Base-by-base conservation (phyloP, 2,888 invertebrate genomes). In the Pammene aurita region DNA sequence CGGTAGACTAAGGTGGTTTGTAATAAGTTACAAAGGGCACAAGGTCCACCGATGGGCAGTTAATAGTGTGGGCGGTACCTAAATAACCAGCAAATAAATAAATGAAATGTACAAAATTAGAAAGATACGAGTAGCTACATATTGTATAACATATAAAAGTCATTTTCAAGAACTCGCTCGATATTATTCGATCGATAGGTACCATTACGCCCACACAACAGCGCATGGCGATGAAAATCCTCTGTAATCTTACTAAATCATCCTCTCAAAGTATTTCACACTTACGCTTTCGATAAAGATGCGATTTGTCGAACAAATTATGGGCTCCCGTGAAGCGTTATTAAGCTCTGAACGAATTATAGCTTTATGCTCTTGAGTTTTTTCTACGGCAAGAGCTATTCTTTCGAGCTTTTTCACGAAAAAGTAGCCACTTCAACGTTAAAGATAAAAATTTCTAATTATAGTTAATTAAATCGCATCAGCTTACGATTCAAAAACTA, bases 301-400 rank as follows among this genome's bases (percentile, higher is more conserved):
- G 60, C 66, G 61, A 61, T 67, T 67, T 67, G 35, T 67, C 54
- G 52, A 35, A 46, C 61, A 54, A 61, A 60, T 66, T 54, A 60
- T 18, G 9, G 35, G 14, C 58, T 60, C 38, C 14, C 10, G 57
- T 11, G 26, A 35, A 50, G 26, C 16, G 18, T 26, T 52, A 50
- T 50, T 35, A 62, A 54, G 26, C 57, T 57, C 42, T 11, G n/a
- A 18, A 38, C 14, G 13, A 11, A 42, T 42, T 18, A 13, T 50
- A 26, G 11, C 26, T 10, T 48, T 16, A 48, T 0, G 2, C 14
- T 46, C 16, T 44, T 48, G 16, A 14, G 7, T 6, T 18, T 48
- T 10, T 16, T 9, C 16, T 18, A 13, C 26, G 18, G 18, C 13
- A 26, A 26, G 16, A 10, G 16, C 48, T 48, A 0, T 26, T 26